Evolutionary conservation across 2,888 invertebrate species (phyloP), one percentile per base, ranked within the genome.

Genomic region (Agrochola litura): DNA sequence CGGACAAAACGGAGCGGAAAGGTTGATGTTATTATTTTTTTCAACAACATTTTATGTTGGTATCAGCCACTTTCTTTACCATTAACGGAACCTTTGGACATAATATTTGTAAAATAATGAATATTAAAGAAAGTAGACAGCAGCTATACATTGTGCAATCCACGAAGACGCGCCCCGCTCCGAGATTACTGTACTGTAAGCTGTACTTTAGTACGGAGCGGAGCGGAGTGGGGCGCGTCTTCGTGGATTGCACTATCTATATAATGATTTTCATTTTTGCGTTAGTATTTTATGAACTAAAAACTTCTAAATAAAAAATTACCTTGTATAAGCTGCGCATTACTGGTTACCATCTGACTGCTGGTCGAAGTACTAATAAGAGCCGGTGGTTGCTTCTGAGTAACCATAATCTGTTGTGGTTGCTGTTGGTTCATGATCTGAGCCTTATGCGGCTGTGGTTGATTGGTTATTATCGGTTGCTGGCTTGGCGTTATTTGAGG

Each of bases 361-460:
- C 87, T 90, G 0, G 90, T 86, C 0, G 94, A 90, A 0, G 95
- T 94, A 71, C 92, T 93, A 66, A 96, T 95, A 1, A 96, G 85
- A 0, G 95, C 94, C 0, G 96, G 95, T 2, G 96, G 94, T 88
- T 96, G 95, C 80, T 96, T 96, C 77, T 95, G 95, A 0, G 95
- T 95, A 2, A 96, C 95, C 43, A 96, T 91, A 2, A 96, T 95
- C 82, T 97, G 97, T 58, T 95, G 97, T 0, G 87, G 77, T 52
- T 95, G 94, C 5, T 89, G 87, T 72, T 85, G 97, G 93, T 96
- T 89, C 86, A 95, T 92, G 9, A 96, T 92, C 85, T 95, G 96
- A 0, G 96, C 97, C 16, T 97, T 97, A 58, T 97, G 97, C 0
- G 97, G 95, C 87, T 96, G 97, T 8, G 97, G 97, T 79, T 96